Evolutionary conservation across 2,888 invertebrate species (phyloP).

Genomic region (Synanthedon tipuliformis): DNA sequence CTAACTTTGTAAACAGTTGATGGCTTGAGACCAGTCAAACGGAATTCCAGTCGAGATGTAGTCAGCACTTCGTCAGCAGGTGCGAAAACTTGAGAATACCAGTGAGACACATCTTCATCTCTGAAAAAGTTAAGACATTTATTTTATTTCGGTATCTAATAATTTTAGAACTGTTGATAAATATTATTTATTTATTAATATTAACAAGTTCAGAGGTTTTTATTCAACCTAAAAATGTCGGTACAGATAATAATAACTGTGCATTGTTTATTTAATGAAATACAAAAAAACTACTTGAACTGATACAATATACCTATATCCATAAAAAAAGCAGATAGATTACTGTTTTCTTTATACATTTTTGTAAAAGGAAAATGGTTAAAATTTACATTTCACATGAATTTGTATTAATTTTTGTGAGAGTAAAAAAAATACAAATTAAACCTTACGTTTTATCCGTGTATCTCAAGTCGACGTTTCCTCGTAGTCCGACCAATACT

Average conservation of each 20-base stretch:
- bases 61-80: constrained; percentile 88
- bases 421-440: not conserved
- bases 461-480: constrained; percentile 88
- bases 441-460: constrained; percentile 78
- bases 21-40: constrained; percentile 79
- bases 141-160: too few species aligned
- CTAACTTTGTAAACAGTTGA: constrained; percentile 86
- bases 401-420: not conserved
- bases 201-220: too few species aligned
- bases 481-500: constrained; percentile 85
- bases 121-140: constrained; percentile 29
- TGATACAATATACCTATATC: too few species aligned
- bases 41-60: constrained; percentile 87
- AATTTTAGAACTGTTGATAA: too few species aligned
- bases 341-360: not conserved
- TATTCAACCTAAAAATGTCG: too few species aligned
- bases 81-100: constrained; percentile 88
- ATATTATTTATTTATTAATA: too few species aligned
- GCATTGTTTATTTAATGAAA: too few species aligned
- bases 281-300: too few species aligned
- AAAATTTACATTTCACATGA: too few species aligned
- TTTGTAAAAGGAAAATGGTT: too few species aligned
- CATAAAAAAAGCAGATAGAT: not conserved
- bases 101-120: constrained; percentile 76
- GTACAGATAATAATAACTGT: too few species aligned